phyloP scores from a whole-genome alignment of 1,140 invertebrate genomes.

The Choristoneura fumiferana region DNA sequence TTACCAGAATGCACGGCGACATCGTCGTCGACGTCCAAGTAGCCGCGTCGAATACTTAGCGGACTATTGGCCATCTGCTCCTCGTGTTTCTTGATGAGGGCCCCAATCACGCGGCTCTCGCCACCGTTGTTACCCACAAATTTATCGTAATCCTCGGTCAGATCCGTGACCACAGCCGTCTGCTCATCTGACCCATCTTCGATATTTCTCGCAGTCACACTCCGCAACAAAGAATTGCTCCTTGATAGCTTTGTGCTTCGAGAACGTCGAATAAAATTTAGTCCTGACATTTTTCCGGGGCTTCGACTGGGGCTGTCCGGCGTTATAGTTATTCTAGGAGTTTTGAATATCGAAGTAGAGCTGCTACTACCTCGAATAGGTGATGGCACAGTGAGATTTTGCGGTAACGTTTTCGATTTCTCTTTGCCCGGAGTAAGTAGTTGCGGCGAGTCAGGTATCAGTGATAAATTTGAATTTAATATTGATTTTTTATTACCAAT shows the following conservation, averaged over 20 bases:
- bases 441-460: conserved; percentile 69
- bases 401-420: conserved; percentile 80
- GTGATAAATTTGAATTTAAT: conserved; percentile 68
- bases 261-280: conserved; percentile 82
- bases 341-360: conserved; percentile 71
- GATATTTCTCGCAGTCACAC: conserved; percentile 65
- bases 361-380: conserved; percentile 68
- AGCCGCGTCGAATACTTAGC: conserved; percentile 74
- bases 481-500: conserved; percentile 56
- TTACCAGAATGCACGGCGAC: conserved; percentile 83
- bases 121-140: conserved; percentile 67
- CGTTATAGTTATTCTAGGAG: conserved; percentile 66
- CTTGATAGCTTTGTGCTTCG: conserved; percentile 85
- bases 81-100: conserved; percentile 68
- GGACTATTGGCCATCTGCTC: conserved; percentile 68
- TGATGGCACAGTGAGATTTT: conserved; percentile 72
- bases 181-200: conserved; percentile 67
- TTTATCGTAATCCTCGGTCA: conserved; percentile 65
- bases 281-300: conserved; percentile 75
- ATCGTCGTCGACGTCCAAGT: conserved; percentile 79
- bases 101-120: conserved; percentile 65
- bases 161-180: conserved; percentile 54
- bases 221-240: conserved; percentile 80
- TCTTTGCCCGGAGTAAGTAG: conserved; percentile 68
- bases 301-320: conserved; percentile 71